Evolutionary conservation across 2,113 vertebrate species (phyloP), one percentile per base, ranked within the genome.

Genomic region (Pelecanoides urinatrix): DNA sequence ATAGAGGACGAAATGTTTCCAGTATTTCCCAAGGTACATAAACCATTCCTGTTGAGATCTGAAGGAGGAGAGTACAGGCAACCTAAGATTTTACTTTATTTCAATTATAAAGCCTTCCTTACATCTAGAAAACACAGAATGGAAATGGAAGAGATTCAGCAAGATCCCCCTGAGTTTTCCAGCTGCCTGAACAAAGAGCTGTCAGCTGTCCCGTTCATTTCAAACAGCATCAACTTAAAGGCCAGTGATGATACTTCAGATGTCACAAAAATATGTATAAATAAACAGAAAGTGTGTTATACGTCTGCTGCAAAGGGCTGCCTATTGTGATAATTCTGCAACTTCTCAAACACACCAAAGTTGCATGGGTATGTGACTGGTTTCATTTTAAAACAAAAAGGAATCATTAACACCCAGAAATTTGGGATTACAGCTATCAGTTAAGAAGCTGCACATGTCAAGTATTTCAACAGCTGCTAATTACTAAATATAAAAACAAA

Each of bases 371-470:
- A 40, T 36, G 26, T 18, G 22, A 8, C 8, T 34, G 26, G 15
- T 68, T 91, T 72, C 4, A 38, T 12, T 71, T 34, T 12, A 49
- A 72, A 88, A 18, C 26, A 26, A 70, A 82, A 86, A 29, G 6
- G 27, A 78, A 63, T 30, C 11, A 53, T 63, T 63, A 61, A 11
- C 34, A 52, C 36, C 6, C 38, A 75, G 29, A 95, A 86, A 52
- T 2, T 13, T 0, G 1, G 13, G 45, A 67, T 20, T 65, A n/a
- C 3, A 52, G 44, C 3, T 71, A 42, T 40, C 21, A 9, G 8
- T 45, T 72, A 59, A 84, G 42, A 77, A 89, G 30, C 8, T 76
- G 23, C 38, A 36, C 22, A 14, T 26, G 21, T 52, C 27, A 79
- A 87, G 16, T 47, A 58, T 53, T 87, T 78, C 36, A 61, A 77